Conservation (phyloP, 1,140 invertebrate genomes). For the Tetramorium parvispinum region DNA sequence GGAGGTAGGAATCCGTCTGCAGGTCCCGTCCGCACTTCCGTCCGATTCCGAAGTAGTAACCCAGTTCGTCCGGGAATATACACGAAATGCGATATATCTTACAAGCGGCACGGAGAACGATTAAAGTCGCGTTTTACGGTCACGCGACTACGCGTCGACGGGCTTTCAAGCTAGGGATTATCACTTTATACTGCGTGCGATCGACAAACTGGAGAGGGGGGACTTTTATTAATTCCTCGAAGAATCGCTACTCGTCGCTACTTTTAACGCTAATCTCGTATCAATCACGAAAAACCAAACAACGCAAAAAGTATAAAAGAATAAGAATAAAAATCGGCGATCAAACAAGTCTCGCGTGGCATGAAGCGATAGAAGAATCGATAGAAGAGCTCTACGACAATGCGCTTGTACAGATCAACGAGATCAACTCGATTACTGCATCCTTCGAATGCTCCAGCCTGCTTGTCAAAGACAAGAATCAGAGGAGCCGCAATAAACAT, state of each 20-base stretch:
- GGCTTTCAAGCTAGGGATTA: neutral
- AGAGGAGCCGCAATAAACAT: conserved; percentile 12
- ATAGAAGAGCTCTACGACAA: neutral
- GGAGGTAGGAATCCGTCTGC: conserved; percentile 49
- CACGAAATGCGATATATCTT: conserved; percentile 18
- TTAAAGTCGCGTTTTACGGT: conserved; percentile 42
- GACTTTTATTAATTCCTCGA: neutral
- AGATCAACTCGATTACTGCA: neutral
- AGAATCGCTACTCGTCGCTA: neutral
- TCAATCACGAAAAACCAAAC: neutral
- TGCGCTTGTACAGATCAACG: neutral
- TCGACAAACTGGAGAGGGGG: neutral
- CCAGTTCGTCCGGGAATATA: conserved; percentile 46
- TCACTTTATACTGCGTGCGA: neutral
- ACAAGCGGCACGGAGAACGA: conserved; percentile 30
- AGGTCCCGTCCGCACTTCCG: conserved; percentile 29
- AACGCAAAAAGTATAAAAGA: neutral
- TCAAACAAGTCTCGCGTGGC: neutral
- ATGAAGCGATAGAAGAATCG: neutral
- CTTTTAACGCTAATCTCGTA: neutral
- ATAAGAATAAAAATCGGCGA: neutral
- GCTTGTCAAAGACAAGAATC: neutral
- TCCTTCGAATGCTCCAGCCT: neutral
- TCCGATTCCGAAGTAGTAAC: conserved; percentile 49
- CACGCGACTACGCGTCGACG: neutral